A percentile compares a stretch with the other conserved stretches of the same genome.
Conservation (phyloP, 2,888 invertebrate species). For the Lissocephala sabroskyi region DNA sequence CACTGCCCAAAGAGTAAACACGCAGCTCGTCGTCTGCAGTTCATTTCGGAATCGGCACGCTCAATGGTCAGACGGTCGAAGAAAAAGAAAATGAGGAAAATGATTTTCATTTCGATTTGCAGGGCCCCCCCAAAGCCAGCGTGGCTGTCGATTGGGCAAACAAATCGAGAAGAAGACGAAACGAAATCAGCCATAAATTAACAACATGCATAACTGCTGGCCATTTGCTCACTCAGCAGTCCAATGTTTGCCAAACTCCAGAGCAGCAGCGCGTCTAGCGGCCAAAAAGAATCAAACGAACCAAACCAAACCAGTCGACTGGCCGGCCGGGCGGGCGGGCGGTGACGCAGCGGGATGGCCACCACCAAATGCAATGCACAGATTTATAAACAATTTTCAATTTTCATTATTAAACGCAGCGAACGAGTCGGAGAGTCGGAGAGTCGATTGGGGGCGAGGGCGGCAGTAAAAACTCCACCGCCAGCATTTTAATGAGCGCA, state of each 20-base stretch:
- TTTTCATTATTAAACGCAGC: conserved; percentile 23
- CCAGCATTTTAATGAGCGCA: conserved; percentile 3
- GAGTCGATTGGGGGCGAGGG: neutral
- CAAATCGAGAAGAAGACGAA: too few relatives aligned
- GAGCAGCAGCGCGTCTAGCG: neutral
- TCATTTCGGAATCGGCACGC: too few relatives aligned
- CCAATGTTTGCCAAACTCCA: neutral
- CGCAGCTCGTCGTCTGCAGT: too few relatives aligned
- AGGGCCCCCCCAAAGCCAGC: too few relatives aligned
- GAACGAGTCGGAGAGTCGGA: conserved; percentile 1
- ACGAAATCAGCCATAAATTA: too few relatives aligned
- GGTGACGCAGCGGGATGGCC: neutral
- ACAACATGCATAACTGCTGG: too few relatives aligned
- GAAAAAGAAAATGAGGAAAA: too few relatives aligned
- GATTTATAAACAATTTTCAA: conserved; percentile 30
- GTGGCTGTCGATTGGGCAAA: too few relatives aligned
- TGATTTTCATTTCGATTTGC: too few relatives aligned
- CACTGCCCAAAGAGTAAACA: too few relatives aligned
- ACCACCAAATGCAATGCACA: conserved; percentile 16
- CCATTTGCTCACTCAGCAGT: too few relatives aligned
- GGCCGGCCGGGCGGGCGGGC: neutral
- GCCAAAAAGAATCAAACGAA: neutral
- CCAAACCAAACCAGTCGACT: neutral
- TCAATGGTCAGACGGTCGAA: too few relatives aligned
- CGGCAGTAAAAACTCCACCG: neutral